These are phyloP conservation scores for Pygoscelis adeliae DNA, from an alignment of 2,113 vertebrate genomes.

Conservation along the genomic window DNA sequence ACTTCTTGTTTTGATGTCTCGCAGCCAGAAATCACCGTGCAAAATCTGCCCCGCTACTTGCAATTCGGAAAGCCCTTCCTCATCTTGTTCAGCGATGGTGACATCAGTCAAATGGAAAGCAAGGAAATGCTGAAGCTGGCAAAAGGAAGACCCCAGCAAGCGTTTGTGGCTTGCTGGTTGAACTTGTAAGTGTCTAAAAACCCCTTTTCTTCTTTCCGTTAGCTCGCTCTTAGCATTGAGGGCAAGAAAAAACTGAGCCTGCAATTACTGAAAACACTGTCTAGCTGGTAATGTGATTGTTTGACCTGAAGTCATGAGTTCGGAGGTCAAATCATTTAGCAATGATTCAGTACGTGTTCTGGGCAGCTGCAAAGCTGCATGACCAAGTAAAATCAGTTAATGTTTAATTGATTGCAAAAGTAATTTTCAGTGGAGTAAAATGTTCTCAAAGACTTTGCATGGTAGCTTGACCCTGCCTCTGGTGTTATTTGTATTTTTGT, in stretches of 20 bases:
- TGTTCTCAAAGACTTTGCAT: not conserved
- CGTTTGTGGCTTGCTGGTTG: constrained; percentile 85
- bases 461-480: not conserved
- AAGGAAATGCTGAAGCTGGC: constrained; percentile 74
- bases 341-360: not conserved
- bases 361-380: not conserved
- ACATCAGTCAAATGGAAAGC: constrained; percentile 64
- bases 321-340: not conserved
- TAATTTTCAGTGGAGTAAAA: not conserved
- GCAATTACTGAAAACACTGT: not conserved
- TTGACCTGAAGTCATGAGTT: not conserved
- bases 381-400: not conserved
- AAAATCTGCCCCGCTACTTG: constrained; percentile 84
- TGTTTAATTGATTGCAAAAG: not conserved
- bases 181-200: constrained; percentile 82
- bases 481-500: not conserved
- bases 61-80: constrained; percentile 83
- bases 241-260: not conserved
- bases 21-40: constrained; percentile 92
- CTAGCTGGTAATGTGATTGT: not conserved
- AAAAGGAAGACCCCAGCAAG: constrained; percentile 51
- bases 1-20: not conserved
- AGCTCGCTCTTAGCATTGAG: rapidly evolving
- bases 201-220: not conserved
- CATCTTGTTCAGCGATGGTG: constrained; percentile 85